Conservation (phyloP, 1,140 invertebrate species). For the Zaprionus taronus region DNA sequence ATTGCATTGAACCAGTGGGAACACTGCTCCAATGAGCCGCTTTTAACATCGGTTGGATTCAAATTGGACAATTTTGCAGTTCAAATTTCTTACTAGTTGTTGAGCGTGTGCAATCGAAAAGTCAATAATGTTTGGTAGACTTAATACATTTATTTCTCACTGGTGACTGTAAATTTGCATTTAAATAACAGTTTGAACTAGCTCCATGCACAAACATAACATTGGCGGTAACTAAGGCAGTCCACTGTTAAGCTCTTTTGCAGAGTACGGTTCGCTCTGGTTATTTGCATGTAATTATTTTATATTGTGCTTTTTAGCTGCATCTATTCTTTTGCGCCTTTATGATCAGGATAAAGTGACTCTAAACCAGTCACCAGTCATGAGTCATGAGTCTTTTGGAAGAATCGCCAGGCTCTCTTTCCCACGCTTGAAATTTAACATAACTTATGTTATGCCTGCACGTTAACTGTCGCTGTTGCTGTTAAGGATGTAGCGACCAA, state of each 20-base stretch:
- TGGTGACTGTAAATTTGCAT: not conserved
- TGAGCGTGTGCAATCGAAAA: not conserved
- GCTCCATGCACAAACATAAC: not conserved
- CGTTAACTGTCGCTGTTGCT: not conserved
- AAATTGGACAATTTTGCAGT: not conserved
- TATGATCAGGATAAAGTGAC: no score
- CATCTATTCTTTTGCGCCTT: no score
- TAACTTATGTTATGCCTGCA: no score
- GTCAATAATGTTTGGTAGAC: not conserved
- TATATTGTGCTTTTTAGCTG: no score
- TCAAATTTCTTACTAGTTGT: not conserved
- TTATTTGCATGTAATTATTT: no score
- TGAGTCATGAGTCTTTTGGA: no score
- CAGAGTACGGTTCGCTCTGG: no score
- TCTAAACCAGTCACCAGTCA: no score
- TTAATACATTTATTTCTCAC: not conserved
- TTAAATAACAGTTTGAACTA: not conserved
- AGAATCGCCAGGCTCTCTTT: no score
- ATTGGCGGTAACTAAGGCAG: no score
- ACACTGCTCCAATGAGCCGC: constrained; percentile 5
- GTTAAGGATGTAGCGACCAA: not conserved
- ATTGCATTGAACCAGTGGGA: not conserved
- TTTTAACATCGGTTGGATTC: not conserved
- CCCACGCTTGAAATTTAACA: no score
- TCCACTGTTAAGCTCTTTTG: no score